Conservation (phyloP, 2,888 invertebrate species). For the Chrysolina americana region DNA sequence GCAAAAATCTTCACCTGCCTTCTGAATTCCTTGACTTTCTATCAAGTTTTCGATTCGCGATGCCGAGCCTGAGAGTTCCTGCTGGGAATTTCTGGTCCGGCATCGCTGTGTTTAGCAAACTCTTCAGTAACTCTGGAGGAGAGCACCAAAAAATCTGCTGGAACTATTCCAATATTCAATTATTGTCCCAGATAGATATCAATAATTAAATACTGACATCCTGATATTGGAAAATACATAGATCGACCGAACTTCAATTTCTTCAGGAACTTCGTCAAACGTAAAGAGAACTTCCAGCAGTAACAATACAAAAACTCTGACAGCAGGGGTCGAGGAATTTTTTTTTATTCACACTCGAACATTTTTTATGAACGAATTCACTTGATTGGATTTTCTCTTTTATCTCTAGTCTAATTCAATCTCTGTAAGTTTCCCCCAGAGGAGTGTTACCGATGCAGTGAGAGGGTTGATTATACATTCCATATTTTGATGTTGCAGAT, state of each 20-base stretch:
- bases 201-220: too few species aligned
- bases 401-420: constrained; percentile 3
- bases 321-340: not conserved
- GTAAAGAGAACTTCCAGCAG: not conserved
- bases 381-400: constrained; percentile 27
- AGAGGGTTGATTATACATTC: constrained; percentile 12
- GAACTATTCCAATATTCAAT: too few species aligned
- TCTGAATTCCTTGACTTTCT: too few species aligned
- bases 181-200: too few species aligned
- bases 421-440: not conserved
- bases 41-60: too few species aligned
- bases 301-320: not conserved
- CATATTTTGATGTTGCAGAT: not conserved
- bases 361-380: constrained; percentile 13
- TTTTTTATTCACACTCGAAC: constrained; percentile 3
- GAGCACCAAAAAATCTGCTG: too few species aligned
- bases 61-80: too few species aligned
- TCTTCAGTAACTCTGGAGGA: too few species aligned
- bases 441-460: not conserved
- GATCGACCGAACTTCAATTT: not conserved
- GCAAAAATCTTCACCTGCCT: too few species aligned
- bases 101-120: too few species aligned
- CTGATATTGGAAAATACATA: not conserved
- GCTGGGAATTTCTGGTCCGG: too few species aligned
- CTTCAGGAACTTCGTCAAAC: not conserved